Conservation (phyloP, 2,797 vertebrate genomes). For the Morelia viridis region DNA sequence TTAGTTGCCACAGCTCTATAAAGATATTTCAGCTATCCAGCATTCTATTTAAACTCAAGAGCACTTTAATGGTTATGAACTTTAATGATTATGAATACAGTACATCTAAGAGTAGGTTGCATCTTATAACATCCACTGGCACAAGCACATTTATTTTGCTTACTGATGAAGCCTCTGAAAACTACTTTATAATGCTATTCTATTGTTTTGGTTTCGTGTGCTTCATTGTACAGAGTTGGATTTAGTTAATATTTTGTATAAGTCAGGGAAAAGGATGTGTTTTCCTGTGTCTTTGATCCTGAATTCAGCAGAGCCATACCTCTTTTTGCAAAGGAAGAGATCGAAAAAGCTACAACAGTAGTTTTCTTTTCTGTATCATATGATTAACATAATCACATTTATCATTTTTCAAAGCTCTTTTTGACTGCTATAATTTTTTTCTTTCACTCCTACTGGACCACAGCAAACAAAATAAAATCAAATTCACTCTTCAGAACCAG, state of each 20-base stretch:
- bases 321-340: not conserved
- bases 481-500: not conserved
- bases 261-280: slow-evolving; percentile 5
- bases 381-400: slow-evolving; percentile 18
- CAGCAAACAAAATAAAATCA: not conserved
- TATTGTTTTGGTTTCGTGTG: slow-evolving; percentile 5
- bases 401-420: slow-evolving; percentile 10
- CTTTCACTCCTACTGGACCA: not conserved
- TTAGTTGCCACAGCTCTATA: slow-evolving; percentile 64
- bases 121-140: slow-evolving; percentile 41
- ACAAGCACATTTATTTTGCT: slow-evolving; percentile 31
- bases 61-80: slow-evolving; percentile 58
- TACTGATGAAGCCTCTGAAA: slow-evolving; percentile 46
- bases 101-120: slow-evolving; percentile 53
- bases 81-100: slow-evolving; percentile 54
- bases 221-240: slow-evolving; percentile 39
- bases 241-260: slow-evolving; percentile 38
- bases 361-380: slow-evolving; percentile 10
- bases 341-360: slow-evolving; percentile 10
- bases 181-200: slow-evolving; percentile 41
- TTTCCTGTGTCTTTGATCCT: slow-evolving; percentile 4
- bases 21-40: slow-evolving; percentile 48
- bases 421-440: not conserved
- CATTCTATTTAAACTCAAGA: slow-evolving; percentile 52
- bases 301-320: slow-evolving; percentile 43